These are phyloP conservation scores for Eulemur rubriventer DNA, from an alignment of 2,797 vertebrate genomes.

Conservation along the genomic window DNA sequence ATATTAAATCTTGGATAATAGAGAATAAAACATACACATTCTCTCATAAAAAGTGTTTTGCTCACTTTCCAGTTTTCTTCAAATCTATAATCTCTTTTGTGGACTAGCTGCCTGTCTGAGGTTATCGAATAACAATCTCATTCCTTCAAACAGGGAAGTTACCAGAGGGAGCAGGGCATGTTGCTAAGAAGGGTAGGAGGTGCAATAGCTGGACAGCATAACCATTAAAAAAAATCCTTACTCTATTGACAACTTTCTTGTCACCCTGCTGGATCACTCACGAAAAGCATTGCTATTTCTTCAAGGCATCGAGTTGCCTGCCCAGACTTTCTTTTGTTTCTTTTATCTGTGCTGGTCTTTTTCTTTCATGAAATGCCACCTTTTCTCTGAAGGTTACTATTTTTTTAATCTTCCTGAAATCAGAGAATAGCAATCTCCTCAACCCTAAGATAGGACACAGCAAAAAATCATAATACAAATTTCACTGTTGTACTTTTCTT, in stretches of 20 bases:
- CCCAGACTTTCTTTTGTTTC: background rate
- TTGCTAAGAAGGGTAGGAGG: background rate
- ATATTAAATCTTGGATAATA: background rate
- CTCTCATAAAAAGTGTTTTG: background rate
- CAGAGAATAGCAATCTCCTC: background rate
- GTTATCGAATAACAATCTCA: background rate
- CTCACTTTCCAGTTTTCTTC: background rate
- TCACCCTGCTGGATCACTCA: background rate
- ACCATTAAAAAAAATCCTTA: background rate
- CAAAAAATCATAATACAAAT: constrained; percentile 4
- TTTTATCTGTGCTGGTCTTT: background rate
- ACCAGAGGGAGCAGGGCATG: background rate
- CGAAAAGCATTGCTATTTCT: background rate
- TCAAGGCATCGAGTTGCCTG: background rate
- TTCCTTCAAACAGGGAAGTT: constrained; percentile 1
- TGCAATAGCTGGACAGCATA: background rate
- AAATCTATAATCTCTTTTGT: constrained; percentile 13
- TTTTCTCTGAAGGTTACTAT: background rate
- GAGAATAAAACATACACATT: background rate
- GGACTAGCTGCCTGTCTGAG: background rate
- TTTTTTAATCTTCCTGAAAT: constrained; percentile 9
- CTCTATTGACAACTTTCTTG: background rate
- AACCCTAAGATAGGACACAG: background rate
- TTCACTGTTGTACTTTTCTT: background rate
- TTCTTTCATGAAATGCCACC: background rate